Evolutionary conservation across 2,797 vertebrate genomes (phyloP).

Genomic region (Platalea minor): DNA sequence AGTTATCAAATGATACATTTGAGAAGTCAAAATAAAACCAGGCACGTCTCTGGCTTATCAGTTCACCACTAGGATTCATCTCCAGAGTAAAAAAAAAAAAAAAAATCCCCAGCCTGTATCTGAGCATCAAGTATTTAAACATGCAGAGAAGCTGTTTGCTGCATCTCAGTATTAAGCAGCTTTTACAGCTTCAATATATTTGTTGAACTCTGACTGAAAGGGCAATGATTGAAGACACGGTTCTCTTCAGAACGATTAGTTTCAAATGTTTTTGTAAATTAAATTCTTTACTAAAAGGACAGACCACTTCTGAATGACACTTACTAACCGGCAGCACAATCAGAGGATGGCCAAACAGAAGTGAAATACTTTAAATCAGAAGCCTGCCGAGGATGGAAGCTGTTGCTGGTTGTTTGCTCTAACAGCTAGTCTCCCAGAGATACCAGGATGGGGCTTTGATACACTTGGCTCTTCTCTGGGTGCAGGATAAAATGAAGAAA

Average conservation of each 20-base stretch:
- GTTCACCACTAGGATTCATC: background rate
- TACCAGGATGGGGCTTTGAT: background rate
- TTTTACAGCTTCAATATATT: background rate
- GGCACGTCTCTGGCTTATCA: background rate
- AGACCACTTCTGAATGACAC: background rate
- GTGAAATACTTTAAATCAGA: background rate
- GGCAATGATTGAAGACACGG: background rate
- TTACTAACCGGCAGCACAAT: background rate
- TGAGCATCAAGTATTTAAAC: background rate
- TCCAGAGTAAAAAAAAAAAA: background rate
- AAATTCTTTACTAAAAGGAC: background rate
- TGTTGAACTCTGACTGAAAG: background rate
- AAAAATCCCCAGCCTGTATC: background rate
- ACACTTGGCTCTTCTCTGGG: background rate
- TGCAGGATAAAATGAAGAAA: background rate
- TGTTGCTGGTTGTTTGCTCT: background rate
- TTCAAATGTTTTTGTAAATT: background rate
- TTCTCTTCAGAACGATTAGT: background rate
- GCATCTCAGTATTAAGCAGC: background rate
- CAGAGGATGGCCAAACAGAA: background rate
- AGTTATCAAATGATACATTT: background rate
- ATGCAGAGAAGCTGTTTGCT: background rate
- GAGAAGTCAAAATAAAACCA: background rate
- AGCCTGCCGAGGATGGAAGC: background rate
- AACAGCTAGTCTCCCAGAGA: background rate